These are phyloP conservation scores for Phylloscopus trochilus DNA, from an alignment of 2,113 vertebrate genomes.

Conservation along the genomic window DNA sequence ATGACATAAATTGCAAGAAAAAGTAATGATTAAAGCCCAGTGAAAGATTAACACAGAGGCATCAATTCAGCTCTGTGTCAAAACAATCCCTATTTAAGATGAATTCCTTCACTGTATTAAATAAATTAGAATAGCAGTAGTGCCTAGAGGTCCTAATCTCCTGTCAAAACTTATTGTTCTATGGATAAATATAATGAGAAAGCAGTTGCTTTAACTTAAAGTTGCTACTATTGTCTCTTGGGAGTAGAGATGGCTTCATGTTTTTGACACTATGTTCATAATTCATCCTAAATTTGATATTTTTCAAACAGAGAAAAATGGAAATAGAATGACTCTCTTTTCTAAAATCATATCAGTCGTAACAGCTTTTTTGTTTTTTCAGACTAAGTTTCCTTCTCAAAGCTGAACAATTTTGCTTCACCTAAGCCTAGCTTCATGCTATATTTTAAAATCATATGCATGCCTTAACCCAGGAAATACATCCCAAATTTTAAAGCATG, in stretches of 20 bases:
- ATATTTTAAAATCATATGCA: neutral
- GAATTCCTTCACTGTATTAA: neutral
- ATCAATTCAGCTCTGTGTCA: neutral
- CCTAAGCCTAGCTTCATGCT: neutral
- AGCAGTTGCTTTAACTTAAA: neutral
- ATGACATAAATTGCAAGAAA: neutral
- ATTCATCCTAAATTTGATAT: neutral
- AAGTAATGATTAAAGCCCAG: neutral
- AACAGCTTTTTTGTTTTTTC: neutral
- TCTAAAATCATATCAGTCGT: neutral
- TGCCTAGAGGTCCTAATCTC: neutral
- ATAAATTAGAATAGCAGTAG: neutral
- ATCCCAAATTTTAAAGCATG: neutral
- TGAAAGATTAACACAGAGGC: neutral
- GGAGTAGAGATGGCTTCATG: neutral
- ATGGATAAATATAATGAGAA: neutral
- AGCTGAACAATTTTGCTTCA: neutral
- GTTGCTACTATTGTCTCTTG: neutral
- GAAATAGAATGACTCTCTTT: neutral
- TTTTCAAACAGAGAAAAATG: neutral
- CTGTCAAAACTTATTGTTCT: neutral
- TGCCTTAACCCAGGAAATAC: neutral
- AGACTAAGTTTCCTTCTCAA: neutral
- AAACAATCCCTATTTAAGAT: neutral
- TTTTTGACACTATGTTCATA: neutral